Conservation (phyloP, 2,797 vertebrate genomes). For the Takifugu rubripes region DNA sequence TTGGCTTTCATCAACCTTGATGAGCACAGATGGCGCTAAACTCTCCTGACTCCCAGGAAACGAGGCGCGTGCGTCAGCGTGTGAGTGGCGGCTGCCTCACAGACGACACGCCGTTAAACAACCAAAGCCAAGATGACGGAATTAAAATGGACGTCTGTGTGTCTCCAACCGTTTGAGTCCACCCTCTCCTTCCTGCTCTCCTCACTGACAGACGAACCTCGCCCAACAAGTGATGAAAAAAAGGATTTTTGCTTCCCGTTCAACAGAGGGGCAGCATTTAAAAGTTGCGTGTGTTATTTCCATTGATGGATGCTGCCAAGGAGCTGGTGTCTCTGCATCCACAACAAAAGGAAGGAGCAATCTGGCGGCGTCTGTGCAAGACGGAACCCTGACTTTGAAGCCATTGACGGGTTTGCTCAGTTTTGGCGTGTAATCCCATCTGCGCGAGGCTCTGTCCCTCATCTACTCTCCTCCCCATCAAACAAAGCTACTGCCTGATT, state of each 20-base stretch:
- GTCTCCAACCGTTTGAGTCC: conserved; percentile 38
- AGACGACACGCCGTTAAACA: conserved; percentile 9
- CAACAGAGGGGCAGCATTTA: conserved; percentile 35
- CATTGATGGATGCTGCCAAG: conserved; percentile 51
- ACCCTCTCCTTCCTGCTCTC: conserved; percentile 27
- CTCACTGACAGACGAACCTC: conserved; percentile 10
- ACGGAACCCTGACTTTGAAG: conserved; percentile 62
- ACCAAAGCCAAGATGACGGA: conserved; percentile 8
- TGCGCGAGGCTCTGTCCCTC: conserved; percentile 46
- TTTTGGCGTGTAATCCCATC: conserved; percentile 57
- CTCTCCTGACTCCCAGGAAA: conserved; percentile 12
- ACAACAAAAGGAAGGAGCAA: conserved; percentile 42
- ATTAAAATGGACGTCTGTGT: conserved; percentile 20
- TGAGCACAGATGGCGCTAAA: conserved; percentile 9
- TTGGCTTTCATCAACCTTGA: conserved; percentile 36
- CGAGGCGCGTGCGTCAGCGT: conserved; percentile 12
- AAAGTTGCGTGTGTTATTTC: conserved; percentile 48
- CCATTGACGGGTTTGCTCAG: conserved; percentile 60
- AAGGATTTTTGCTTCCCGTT: conserved; percentile 51
- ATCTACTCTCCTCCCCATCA: conserved; percentile 55
- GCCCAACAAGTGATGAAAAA: background rate
- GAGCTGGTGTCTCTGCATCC: conserved; percentile 35
- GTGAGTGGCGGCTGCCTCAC: conserved; percentile 40
- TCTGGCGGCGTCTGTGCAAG: conserved; percentile 43
- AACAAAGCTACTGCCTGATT: conserved; percentile 41